phyloP scores from a whole-genome alignment of 2,888 invertebrate genomes.

The Hedychridium roseum region DNA sequence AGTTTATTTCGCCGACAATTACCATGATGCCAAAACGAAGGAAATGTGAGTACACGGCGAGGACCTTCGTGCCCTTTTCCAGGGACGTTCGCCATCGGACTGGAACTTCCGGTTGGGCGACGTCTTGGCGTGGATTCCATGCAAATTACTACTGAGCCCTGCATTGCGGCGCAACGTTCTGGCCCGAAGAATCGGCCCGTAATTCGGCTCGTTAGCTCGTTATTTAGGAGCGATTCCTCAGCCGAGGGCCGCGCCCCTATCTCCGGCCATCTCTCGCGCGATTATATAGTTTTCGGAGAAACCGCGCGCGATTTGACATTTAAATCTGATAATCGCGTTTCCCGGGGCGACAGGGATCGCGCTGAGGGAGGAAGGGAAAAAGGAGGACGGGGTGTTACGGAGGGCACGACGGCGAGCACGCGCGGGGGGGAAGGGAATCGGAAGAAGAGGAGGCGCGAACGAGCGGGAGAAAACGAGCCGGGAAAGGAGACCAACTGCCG shows the following conservation, averaged over 20 bases:
- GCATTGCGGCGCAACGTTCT: slow-evolving; percentile 5
- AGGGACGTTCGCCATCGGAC: no score
- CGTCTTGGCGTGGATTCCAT: no score
- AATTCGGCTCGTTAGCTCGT: slow-evolving; percentile 60
- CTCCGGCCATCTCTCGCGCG: slow-evolving; percentile 10
- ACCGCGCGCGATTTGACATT: slow-evolving; percentile 54
- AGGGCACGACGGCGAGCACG: no score
- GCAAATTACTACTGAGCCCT: slow-evolving; percentile 14
- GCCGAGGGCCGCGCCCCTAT: slow-evolving; percentile 19
- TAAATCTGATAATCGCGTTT: slow-evolving; percentile 58
- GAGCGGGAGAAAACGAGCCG: slow-evolving; percentile 5
- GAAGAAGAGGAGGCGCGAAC: background rate
- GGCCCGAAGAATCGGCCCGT: slow-evolving; percentile 40
- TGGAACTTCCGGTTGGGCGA: no score
- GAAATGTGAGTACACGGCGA: no score
- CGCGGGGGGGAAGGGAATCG: background rate
- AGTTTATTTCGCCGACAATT: no score
- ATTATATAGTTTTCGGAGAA: slow-evolving; percentile 32
- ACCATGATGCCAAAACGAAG: no score
- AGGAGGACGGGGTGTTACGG: background rate
- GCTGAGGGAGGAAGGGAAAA: background rate
- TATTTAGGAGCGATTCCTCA: slow-evolving; percentile 56
- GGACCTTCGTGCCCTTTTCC: no score
- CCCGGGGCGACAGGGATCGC: slow-evolving; percentile 1
- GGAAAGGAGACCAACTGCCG: slow-evolving; percentile 12